Evolutionary conservation across 2,888 invertebrate genomes (phyloP).

Genomic region (Ferdinandea cuprea): DNA sequence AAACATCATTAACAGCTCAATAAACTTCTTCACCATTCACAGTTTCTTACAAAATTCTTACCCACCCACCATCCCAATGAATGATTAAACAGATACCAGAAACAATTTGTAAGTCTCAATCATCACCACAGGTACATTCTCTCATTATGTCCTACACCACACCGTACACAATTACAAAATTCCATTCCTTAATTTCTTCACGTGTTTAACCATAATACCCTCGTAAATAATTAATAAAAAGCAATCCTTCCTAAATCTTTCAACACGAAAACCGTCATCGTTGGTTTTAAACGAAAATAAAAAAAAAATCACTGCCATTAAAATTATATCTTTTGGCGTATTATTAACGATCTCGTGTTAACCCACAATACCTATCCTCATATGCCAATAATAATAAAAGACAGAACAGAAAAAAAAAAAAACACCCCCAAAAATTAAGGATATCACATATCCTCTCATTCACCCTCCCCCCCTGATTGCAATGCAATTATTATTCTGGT

Average conservation of each 20-base stretch:
- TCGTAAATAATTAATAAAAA: background rate
- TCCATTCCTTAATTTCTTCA: no score
- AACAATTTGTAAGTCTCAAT: no score
- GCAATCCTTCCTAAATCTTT: background rate
- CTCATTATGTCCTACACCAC: no score
- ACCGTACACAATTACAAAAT: no score
- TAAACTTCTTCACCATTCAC: no score
- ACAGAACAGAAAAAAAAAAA: slow-evolving; percentile 12
- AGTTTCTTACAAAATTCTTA: no score
- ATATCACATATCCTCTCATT: slow-evolving; percentile 50
- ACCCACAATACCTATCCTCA: slow-evolving; percentile 42
- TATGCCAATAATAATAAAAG: slow-evolving; percentile 61
- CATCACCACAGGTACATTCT: no score
- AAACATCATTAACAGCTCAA: no score
- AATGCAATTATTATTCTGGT: slow-evolving; percentile 67
- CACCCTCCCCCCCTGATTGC: slow-evolving; percentile 52
- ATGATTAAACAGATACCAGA: no score
- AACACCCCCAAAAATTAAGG: slow-evolving; percentile 15
- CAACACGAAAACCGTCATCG: slow-evolving; percentile 1
- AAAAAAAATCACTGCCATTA: slow-evolving; percentile 51
- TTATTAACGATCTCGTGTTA: slow-evolving; percentile 68
- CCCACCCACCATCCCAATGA: no score
- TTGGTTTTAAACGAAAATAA: no score
- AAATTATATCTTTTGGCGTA: slow-evolving; percentile 32
- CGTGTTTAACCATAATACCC: no score